These are phyloP conservation scores for Actinopyga echinites DNA, from an alignment of 53 echinoderm and acorn worm genomes.

Conservation along the genomic window DNA sequence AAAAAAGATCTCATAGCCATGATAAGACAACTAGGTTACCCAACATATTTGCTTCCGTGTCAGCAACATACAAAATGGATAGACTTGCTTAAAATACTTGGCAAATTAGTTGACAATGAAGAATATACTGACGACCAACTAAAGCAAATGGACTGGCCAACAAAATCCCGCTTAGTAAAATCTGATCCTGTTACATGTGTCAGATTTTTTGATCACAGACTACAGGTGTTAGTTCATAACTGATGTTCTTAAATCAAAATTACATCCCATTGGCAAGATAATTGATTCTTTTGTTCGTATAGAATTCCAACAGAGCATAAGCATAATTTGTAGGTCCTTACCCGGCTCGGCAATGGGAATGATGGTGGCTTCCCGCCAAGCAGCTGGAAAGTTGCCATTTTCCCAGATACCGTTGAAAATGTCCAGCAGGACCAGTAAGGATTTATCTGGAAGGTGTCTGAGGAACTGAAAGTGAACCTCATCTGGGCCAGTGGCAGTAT, in stretches of 20 bases:
- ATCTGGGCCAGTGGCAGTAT: too few species aligned
- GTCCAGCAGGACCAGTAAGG: too few species aligned
- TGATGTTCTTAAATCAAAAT: neutral
- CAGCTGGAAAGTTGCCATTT: too few species aligned
- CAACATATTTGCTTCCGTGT: conserved; percentile 36
- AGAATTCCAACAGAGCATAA: conserved; percentile 37
- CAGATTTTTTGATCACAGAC: conserved; percentile 29
- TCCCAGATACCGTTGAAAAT: too few species aligned
- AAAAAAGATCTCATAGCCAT: conserved; percentile 43
- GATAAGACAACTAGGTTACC: conserved; percentile 40
- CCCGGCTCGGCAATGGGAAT: too few species aligned
- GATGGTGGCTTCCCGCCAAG: too few species aligned
- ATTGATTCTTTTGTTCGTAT: neutral
- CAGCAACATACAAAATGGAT: conserved; percentile 25
- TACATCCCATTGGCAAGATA: neutral
- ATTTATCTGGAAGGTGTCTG: too few species aligned
- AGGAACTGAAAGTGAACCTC: too few species aligned
- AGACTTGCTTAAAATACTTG: conserved; percentile 14
- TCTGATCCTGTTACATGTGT: conserved; percentile 44
- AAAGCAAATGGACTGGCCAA: neutral
- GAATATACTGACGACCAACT: conserved; percentile 10
- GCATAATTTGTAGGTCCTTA: too few species aligned
- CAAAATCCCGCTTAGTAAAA: neutral
- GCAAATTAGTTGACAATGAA: conserved; percentile 18
- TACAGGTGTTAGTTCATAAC: neutral